Percentiles rank a stretch among this genome's conserved stretches.
Conservation (phyloP, 2,888 invertebrate genomes). For the Melolontha melolontha region DNA sequence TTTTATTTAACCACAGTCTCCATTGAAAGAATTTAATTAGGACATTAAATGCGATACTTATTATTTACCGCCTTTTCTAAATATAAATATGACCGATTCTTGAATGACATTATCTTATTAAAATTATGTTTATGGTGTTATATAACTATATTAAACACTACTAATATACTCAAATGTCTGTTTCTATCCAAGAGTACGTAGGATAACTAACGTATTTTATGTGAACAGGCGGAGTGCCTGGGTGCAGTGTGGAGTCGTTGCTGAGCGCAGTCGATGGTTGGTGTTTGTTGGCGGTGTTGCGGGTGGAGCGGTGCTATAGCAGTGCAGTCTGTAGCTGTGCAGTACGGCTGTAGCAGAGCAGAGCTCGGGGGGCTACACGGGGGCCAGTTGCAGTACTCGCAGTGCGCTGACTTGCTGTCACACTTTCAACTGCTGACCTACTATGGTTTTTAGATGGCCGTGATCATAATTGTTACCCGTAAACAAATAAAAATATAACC, state of each 20-base stretch:
- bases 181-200: conserved; percentile 33
- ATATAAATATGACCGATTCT: too few species aligned
- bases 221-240: conserved; percentile 54
- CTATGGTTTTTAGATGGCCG: conserved; percentile 28
- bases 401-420: conserved; percentile 43
- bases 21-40: too few species aligned
- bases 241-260: conserved; percentile 59
- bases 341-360: conserved; percentile 52
- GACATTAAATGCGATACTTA: too few species aligned
- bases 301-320: conserved; percentile 50
- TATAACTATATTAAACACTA: neutral
- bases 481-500: neutral
- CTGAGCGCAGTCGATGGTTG: conserved; percentile 52
- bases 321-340: conserved; percentile 48
- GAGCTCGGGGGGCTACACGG: conserved; percentile 43
- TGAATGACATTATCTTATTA: neutral
- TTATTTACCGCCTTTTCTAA: too few species aligned
- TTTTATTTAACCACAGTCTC: too few species aligned
- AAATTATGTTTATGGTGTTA: conserved; percentile 10
- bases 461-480: neutral
- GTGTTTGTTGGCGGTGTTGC: conserved; percentile 47
- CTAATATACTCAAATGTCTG: conserved; percentile 31
- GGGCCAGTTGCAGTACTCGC: conserved; percentile 49
- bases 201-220: conserved; percentile 52
- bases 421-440: conserved; percentile 38